These are phyloP conservation scores for Cheirogaleus major DNA, from an alignment of 2,797 vertebrate genomes.

Conservation along the genomic window DNA sequence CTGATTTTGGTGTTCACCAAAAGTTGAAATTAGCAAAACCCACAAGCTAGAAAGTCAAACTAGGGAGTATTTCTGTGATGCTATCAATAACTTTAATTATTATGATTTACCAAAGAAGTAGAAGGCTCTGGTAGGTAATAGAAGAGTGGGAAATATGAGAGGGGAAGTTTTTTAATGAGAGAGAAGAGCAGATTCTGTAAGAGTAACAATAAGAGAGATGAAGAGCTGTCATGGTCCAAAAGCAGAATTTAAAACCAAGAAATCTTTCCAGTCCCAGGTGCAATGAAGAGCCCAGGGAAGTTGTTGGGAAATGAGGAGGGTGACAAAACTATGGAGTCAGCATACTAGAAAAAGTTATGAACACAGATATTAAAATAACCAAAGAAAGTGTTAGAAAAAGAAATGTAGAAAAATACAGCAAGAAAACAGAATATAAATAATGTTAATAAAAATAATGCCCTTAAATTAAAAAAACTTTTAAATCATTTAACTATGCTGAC, in stretches of 20 bases:
- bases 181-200: not conserved
- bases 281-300: not conserved
- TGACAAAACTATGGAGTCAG: not conserved
- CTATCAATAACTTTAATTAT: not conserved
- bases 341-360: not conserved
- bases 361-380: not conserved
- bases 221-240: not conserved
- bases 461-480: conserved; percentile 44
- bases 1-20: not conserved
- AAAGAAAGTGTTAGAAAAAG: not conserved
- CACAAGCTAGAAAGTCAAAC: not conserved
- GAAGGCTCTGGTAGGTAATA: not conserved
- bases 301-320: not conserved
- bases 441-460: conserved; percentile 29
- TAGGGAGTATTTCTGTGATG: not conserved
- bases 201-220: not conserved
- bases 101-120: not conserved
- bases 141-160: not conserved
- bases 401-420: not conserved
- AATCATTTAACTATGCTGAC: not conserved
- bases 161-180: not conserved
- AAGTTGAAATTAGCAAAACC: not conserved
- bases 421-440: not conserved
- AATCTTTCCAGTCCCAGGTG: not conserved
- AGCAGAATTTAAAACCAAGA: not conserved